Base-by-base conservation (phyloP, 1,140 invertebrate species). In the Sesamia nonagrioides region DNA sequence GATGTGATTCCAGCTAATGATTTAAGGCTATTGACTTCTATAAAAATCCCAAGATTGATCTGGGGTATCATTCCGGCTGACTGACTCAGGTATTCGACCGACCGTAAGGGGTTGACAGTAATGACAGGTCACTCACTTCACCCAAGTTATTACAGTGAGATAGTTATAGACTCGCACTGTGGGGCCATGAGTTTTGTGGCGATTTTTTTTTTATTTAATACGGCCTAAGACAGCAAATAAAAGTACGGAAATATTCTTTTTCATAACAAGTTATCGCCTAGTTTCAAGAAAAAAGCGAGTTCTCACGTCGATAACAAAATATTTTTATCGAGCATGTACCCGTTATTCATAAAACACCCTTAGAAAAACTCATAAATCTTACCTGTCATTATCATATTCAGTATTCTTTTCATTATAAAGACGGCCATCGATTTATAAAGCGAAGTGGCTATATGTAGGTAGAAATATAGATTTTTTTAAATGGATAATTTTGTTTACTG, bases 331-430 rank as follows among this genome's bases (percentile, higher is more conserved):
- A 69, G 21, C 3, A 27, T 48, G 13, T 45, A 69, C 40, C 66
- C 66, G 33, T 69, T 69, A 69, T 69, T 69, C 40, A 66, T 66
- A 66, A 66, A 69, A 69, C 27, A 50, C 45, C 13, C 11, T 69
- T 33, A 50, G 45, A 69, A 50, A 45, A 11, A n/a, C 18, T 50
- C 42, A 69, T 69, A 69, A 69, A 69, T 69, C 66, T 69, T 69
- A 50, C 42, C 66, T 48, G 66, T 69, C 66, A 50, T 48, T 69
- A 69, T 69, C 18, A 48, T 69, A 50, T 69, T 69, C 42, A 6
- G 33, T 50, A 50, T 69, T 69, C 42, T 42, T 66, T 66, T 66
- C 66, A 69, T 69, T 69, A 48, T 69, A 66, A 42, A 69, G 42
- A 69, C 18, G 66, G 21, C 21, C 40, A 69, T 69, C 42, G 18